Percentiles rank a stretch among this genome's conserved stretches.
Evolutionary conservation across 2,113 vertebrate species (phyloP).

Genomic region (Cephalophus harveyi): DNA sequence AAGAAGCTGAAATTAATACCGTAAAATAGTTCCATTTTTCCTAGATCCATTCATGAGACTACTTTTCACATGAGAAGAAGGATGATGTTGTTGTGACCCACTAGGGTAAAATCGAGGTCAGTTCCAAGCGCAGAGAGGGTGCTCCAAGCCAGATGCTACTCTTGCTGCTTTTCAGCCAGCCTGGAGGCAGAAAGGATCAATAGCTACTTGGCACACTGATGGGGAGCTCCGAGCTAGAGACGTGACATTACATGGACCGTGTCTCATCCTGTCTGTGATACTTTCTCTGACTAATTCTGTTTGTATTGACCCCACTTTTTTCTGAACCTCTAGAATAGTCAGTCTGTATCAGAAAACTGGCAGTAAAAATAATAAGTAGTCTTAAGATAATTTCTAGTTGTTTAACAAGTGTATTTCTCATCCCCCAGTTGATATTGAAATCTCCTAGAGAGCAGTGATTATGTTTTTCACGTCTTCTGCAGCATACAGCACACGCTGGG

Average conservation of each 20-base stretch:
- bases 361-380: neutral
- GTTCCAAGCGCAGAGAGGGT: neutral
- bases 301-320: neutral
- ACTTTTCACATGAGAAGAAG: neutral
- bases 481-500: neutral
- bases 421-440: neutral
- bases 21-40: neutral
- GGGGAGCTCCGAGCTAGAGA: neutral
- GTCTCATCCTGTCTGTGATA: neutral
- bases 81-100: neutral
- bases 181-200: neutral
- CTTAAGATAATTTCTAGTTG: neutral
- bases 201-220: neutral
- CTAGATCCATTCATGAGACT: neutral
- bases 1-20: slow-evolving; percentile 33
- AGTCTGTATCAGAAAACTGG: neutral
- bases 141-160: neutral
- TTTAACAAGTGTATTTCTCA: slow-evolving; percentile 18
- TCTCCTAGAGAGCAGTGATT: neutral
- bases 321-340: neutral
- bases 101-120: neutral
- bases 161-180: neutral
- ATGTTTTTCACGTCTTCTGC: neutral
- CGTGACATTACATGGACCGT: neutral
- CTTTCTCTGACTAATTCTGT: neutral